A percentile compares a stretch with the other conserved stretches of the same genome.
Conservation (phyloP, 2,113 vertebrate genomes). For the Elanus axillaris region DNA sequence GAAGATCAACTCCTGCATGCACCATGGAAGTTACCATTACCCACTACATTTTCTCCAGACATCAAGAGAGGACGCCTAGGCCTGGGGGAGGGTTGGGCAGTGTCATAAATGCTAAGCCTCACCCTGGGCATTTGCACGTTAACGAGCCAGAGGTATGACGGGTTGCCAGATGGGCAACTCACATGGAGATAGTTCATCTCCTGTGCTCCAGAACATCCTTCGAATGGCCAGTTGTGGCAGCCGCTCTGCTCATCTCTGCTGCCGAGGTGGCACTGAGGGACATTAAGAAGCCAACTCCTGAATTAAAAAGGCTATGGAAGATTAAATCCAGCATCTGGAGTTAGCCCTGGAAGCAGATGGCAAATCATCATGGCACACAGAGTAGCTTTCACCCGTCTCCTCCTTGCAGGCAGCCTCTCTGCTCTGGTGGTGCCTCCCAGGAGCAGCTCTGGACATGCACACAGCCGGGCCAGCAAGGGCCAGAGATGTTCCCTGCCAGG, state of each 20-base stretch:
- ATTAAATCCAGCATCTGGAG: slow-evolving; percentile 62
- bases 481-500: neutral
- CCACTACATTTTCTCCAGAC: neutral
- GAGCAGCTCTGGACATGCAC: neutral
- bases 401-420: neutral
- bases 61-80: neutral
- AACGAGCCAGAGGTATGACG: neutral
- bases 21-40: neutral
- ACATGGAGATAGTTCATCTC: neutral
- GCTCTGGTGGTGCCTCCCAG: neutral
- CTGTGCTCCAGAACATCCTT: neutral
- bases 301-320: slow-evolving; percentile 55
- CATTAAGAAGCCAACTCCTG: slow-evolving; percentile 45
- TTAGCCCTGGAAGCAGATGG: slow-evolving; percentile 50
- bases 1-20: neutral
- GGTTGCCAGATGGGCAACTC: neutral
- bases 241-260: neutral
- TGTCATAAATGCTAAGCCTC: neutral
- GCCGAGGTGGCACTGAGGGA: slow-evolving; percentile 12
- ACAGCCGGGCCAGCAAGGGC: neutral
- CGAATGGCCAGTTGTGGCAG: neutral
- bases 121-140: neutral
- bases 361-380: neutral
- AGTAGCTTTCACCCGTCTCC: slow-evolving; percentile 12
- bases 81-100: neutral